Evolutionary conservation across 1,140 invertebrate species (phyloP).

Genomic region (Papilio polyxenes): DNA sequence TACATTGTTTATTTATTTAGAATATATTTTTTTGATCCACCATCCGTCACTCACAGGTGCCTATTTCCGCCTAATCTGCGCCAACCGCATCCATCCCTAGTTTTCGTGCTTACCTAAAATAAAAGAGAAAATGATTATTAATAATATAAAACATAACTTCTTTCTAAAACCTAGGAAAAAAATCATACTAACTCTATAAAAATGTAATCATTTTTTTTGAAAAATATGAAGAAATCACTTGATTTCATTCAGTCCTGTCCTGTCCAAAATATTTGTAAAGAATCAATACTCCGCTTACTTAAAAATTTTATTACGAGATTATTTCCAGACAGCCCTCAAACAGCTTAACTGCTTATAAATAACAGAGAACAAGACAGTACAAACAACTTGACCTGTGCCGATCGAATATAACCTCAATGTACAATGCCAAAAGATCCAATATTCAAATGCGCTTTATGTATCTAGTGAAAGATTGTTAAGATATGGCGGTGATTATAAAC

Average conservation of each 20-base stretch:
- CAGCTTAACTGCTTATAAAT: conserved; percentile 13
- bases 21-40: neutral
- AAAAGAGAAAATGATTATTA: conserved; percentile 36
- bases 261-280: neutral
- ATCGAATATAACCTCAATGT: neutral
- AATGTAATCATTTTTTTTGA: no score
- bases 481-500: conserved; percentile 9
- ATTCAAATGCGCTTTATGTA: neutral
- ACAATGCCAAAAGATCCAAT: neutral
- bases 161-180: no score
- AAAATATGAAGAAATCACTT: no score
- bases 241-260: neutral
- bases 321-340: conserved; percentile 14
- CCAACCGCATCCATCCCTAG: neutral
- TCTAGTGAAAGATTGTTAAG: neutral
- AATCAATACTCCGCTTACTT: neutral
- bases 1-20: neutral
- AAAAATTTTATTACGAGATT: conserved; percentile 8
- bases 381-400: neutral
- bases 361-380: neutral
- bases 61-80: neutral
- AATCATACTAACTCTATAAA: no score
- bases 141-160: conserved; percentile 29
- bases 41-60: neutral
- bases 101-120: conserved; percentile 47